Evolutionary conservation across 2,113 vertebrate genomes (phyloP).

Genomic region (Psittacula cyanocephala): DNA sequence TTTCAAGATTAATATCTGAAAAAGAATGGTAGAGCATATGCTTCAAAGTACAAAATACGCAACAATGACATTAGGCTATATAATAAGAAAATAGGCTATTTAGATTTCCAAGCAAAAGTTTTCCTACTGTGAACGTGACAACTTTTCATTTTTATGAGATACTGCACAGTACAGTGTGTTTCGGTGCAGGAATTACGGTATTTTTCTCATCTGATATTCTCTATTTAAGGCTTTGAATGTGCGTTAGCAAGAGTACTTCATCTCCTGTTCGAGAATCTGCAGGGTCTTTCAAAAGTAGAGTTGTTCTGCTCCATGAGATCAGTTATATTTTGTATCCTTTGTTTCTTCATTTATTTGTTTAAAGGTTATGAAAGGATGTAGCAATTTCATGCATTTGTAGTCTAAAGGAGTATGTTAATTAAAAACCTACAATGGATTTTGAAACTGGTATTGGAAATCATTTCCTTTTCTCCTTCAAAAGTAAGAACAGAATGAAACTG

Average conservation of each 20-base stretch:
- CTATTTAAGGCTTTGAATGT: background rate
- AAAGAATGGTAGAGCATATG: background rate
- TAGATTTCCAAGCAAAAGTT: background rate
- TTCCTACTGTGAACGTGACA: background rate
- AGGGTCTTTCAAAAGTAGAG: background rate
- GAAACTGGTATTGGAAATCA: background rate
- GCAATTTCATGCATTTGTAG: background rate
- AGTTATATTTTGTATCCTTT: background rate
- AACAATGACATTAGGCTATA: background rate
- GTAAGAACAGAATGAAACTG: background rate
- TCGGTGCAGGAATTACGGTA: background rate
- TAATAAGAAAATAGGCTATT: background rate
- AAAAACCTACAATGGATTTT: background rate
- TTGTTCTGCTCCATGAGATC: background rate
- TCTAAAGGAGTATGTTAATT: background rate
- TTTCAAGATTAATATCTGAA: background rate
- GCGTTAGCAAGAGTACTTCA: background rate
- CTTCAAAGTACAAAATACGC: background rate
- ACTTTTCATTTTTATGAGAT: background rate
- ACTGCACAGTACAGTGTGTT: background rate
- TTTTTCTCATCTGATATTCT: background rate
- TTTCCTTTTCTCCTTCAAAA: background rate
- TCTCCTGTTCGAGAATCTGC: background rate
- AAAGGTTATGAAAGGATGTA: background rate
- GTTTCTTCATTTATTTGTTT: background rate